Percentiles rank a stretch among this genome's conserved stretches.
phyloP scores from a whole-genome alignment of 2,888 invertebrate genomes.

The Mythimna loreyi region DNA sequence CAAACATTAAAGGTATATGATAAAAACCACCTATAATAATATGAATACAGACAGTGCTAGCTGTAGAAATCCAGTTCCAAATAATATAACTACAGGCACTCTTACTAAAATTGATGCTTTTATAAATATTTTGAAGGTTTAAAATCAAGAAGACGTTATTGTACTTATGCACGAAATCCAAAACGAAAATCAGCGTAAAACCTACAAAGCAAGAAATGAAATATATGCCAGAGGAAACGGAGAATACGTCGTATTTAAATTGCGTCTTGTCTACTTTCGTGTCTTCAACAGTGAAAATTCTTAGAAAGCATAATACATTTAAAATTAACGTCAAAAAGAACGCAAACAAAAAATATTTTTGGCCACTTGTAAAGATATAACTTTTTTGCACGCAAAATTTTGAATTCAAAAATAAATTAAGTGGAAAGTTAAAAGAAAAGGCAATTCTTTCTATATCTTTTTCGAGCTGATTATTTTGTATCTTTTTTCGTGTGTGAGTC shows the following conservation, averaged over 20 bases:
- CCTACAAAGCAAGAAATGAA: neutral
- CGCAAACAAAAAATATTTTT: slow-evolving; percentile 14
- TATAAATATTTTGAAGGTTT: slow-evolving; percentile 19
- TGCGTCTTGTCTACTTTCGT: slow-evolving; percentile 6
- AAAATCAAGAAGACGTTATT: slow-evolving; percentile 15
- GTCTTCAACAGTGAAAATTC: slow-evolving; percentile 2
- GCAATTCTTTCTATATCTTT: slow-evolving; percentile 21
- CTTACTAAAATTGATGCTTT: neutral
- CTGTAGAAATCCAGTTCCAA: slow-evolving; percentile 18
- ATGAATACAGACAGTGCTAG: neutral
- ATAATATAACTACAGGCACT: neutral
- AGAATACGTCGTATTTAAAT: slow-evolving; percentile 18
- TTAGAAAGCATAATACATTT: slow-evolving; percentile 9
- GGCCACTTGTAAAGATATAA: slow-evolving; percentile 9
- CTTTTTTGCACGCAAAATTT: slow-evolving; percentile 16
- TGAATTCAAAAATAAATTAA: slow-evolving; percentile 25
- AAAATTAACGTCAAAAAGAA: slow-evolving; percentile 11
- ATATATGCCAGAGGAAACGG: neutral
- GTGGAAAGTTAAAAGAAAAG: slow-evolving; percentile 19
- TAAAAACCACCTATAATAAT: neutral
- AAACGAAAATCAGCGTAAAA: slow-evolving; percentile 1
- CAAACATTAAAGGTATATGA: neutral
- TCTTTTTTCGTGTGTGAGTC: neutral
- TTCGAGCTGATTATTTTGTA: slow-evolving; percentile 8
- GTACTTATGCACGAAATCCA: slow-evolving; percentile 12